Conservation (phyloP, 2,888 invertebrate genomes). For the Octonoba sinensis region DNA sequence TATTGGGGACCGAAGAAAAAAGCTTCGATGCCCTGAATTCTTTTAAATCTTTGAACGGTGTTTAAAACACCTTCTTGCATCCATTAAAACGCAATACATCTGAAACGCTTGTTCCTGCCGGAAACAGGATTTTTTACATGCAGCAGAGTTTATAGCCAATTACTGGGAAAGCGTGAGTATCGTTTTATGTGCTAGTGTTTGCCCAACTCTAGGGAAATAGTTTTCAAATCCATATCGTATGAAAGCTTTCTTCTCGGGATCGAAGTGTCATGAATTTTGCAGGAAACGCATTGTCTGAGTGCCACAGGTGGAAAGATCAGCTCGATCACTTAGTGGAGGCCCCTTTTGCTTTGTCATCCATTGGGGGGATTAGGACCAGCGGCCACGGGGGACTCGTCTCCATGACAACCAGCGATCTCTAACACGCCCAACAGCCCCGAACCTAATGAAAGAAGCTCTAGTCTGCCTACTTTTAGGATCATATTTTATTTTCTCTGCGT, state of each 20-base stretch:
- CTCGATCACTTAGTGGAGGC: constrained; percentile 31
- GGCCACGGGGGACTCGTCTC: constrained; percentile 33
- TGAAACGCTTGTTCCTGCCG: too few species aligned
- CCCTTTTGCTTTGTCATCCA: constrained; percentile 25
- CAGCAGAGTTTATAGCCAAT: too few species aligned
- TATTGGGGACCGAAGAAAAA: too few species aligned
- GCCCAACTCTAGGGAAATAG: too few species aligned
- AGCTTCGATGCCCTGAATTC: too few species aligned
- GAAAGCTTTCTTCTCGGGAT: background rate
- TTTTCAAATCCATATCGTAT: too few species aligned
- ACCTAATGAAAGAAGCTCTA: constrained; percentile 44
- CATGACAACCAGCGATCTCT: constrained; percentile 39
- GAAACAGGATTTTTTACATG: too few species aligned
- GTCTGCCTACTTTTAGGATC: constrained; percentile 26
- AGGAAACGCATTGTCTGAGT: constrained; percentile 23
- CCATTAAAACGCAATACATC: too few species aligned
- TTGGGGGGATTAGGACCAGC: constrained; percentile 30
- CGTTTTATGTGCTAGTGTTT: too few species aligned
- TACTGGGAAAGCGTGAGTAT: too few species aligned
- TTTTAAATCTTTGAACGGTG: too few species aligned
- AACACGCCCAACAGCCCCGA: constrained; percentile 42
- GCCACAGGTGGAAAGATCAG: constrained; percentile 35
- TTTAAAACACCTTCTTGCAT: too few species aligned
- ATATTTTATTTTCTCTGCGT: constrained; percentile 35
- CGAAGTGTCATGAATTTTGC: constrained; percentile 24